Evolutionary conservation across 2,113 vertebrate genomes (phyloP), one percentile per base, ranked within the genome.

Genomic region (Neolamprologus modestus): DNA sequence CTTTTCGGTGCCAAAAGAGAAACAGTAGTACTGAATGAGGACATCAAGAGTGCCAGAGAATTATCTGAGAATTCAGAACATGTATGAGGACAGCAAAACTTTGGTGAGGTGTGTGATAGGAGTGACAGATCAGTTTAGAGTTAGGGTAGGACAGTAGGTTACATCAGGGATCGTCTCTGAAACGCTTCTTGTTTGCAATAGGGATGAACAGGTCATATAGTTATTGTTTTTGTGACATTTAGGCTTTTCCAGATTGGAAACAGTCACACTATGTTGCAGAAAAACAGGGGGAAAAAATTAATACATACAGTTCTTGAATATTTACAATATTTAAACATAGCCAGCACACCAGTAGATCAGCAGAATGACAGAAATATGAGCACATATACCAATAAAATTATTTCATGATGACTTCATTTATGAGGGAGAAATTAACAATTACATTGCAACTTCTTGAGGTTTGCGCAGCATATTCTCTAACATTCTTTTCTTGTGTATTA

Each of bases 51-150:
- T 17, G 26, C 26, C 14, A 59, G 57, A 59, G 14, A 59, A 31
- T 59, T 59, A 59, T 59, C 57, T 59, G 57, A 59, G 57, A 31
- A 16, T 59, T 24, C 57, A 59, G 14, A 59, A 59, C 57, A 59
- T 31, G 14, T 59, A 31, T 59, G 26, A 31, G 26, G 57, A 59
- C 57, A 31, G 14, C 57, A 31, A 59, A 28, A 31, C 57, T 59
- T 31, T 59, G 57, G 14, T 59, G 57, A 31, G 57, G 57, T 59
- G 57, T 59, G 26, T 61, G 57, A 31, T 61, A 61, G 26, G 26
- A 61, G 57, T 61, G 26, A 61, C 26, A 61, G 57, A 61, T 61
- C 26, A 61, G 26, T 61, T 61, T 31, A 61, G 26, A 61, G 57
- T 61, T 61, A 31, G 57, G 57, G 57, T 9, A 31, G 57, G 26